Evolutionary conservation across 2,888 invertebrate genomes (phyloP).

Genomic region (Oscheius onirici): DNA sequence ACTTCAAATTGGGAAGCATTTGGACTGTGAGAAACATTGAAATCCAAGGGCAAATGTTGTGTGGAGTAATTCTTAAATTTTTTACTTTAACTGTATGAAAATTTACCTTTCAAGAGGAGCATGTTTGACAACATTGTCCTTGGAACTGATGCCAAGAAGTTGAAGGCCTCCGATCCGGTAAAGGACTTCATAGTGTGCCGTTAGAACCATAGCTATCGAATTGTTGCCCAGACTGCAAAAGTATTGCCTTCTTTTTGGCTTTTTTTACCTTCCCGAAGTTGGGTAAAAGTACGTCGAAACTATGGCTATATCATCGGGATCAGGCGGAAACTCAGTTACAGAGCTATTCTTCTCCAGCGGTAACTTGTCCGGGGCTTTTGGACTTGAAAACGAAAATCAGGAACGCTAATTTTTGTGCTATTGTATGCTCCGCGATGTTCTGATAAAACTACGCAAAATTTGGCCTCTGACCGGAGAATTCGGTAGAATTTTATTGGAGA

Average conservation of each 20-base stretch:
- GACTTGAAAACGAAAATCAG: too few relatives aligned
- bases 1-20: not conserved
- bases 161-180: not conserved
- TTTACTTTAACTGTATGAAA: not conserved
- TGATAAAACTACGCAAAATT: too few relatives aligned
- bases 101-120: conserved; percentile 3
- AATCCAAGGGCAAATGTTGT: conserved; percentile 14
- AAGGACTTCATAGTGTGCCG: not conserved
- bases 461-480: too few relatives aligned
- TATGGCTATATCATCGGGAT: too few relatives aligned
- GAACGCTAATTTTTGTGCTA: too few relatives aligned
- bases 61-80: conserved; percentile 17
- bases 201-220: conserved; percentile 23
- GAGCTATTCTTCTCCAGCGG: too few relatives aligned
- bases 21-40: conserved; percentile 4
- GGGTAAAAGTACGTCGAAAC: too few relatives aligned
- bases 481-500: too few relatives aligned
- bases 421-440: too few relatives aligned
- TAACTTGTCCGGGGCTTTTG: too few relatives aligned
- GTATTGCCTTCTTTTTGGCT: not conserved
- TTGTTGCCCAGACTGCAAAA: conserved; percentile 26
- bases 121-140: not conserved
- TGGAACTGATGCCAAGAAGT: not conserved
- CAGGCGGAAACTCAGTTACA: too few relatives aligned
- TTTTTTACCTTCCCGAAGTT: too few relatives aligned